These are phyloP conservation scores for Metallyticus violacea DNA, from an alignment of 2,888 invertebrate species.

Conservation along the genomic window DNA sequence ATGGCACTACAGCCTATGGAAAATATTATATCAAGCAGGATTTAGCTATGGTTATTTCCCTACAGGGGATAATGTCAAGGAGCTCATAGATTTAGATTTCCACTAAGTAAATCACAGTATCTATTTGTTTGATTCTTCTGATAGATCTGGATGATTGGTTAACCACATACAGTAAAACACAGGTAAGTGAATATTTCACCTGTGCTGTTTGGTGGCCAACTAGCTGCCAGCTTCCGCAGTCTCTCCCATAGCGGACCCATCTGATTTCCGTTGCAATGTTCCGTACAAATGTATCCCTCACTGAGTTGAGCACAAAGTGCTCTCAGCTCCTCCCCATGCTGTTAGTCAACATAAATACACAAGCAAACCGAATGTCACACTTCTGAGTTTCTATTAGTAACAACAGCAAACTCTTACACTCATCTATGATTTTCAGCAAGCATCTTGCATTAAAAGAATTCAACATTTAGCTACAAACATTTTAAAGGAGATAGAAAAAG, in stretches of 20 bases:
- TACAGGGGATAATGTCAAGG: too few species aligned
- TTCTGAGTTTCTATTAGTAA: background rate
- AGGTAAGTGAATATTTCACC: conserved; percentile 17
- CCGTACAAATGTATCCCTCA: conserved; percentile 38
- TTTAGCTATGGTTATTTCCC: too few species aligned
- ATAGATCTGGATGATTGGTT: background rate
- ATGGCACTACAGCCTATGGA: too few species aligned
- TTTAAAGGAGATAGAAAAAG: background rate
- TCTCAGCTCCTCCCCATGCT: conserved; percentile 57
- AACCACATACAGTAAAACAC: background rate
- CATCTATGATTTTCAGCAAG: background rate
- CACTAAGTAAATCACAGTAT: too few species aligned
- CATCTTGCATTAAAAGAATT: background rate
- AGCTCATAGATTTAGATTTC: too few species aligned
- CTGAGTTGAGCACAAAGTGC: conserved; percentile 41
- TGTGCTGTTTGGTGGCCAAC: conserved; percentile 41
- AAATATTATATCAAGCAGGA: too few species aligned
- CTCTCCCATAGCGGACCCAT: conserved; percentile 48
- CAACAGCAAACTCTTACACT: background rate
- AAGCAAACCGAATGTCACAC: background rate
- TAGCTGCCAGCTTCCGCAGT: conserved; percentile 48
- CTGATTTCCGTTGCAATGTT: conserved; percentile 37
- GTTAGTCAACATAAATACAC: conserved; percentile 52
- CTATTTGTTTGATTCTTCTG: too few species aligned
- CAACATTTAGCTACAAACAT: background rate